Percentiles rank a stretch among this genome's conserved stretches.
Evolutionary conservation across 1,140 invertebrate species (phyloP).

Genomic region (Tenebrio molitor): DNA sequence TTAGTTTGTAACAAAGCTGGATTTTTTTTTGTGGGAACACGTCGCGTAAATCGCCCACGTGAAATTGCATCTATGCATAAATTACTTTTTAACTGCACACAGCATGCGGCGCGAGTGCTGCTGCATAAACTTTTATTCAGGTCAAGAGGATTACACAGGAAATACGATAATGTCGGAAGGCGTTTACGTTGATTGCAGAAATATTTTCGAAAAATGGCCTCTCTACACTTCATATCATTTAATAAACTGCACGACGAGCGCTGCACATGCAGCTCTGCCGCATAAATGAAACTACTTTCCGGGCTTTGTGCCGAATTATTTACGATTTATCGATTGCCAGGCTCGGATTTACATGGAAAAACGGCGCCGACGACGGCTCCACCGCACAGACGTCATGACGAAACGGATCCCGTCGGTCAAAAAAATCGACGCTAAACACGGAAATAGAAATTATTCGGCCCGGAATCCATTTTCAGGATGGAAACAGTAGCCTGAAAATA

Average conservation of each 20-base stretch:
- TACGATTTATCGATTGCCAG: too few relatives aligned
- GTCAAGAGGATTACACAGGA: constrained; percentile 27
- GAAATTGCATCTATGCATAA: constrained; percentile 22
- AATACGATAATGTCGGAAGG: constrained; percentile 24
- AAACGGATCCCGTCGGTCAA: too few relatives aligned
- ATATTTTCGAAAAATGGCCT: constrained; percentile 18
- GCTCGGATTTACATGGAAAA: too few relatives aligned
- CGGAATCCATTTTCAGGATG: too few relatives aligned
- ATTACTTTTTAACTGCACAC: constrained; percentile 42
- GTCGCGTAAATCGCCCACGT: constrained; percentile 6
- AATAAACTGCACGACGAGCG: not conserved
- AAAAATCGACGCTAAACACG: too few relatives aligned
- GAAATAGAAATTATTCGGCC: too few relatives aligned
- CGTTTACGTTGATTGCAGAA: constrained; percentile 18
- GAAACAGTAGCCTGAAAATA: too few relatives aligned
- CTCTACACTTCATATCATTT: constrained; percentile 27
- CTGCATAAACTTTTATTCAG: constrained; percentile 25
- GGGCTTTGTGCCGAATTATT: too few relatives aligned
- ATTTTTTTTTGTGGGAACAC: not conserved
- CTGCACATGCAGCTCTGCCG: not conserved
- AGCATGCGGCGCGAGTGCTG: constrained; percentile 9
- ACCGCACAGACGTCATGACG: too few relatives aligned
- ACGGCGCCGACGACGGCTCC: too few relatives aligned
- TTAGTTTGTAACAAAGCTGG: constrained; percentile 1
- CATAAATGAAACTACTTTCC: too few relatives aligned